phyloP scores from a whole-genome alignment of 2,888 invertebrate genomes.

The Diarsia brunnea region DNA sequence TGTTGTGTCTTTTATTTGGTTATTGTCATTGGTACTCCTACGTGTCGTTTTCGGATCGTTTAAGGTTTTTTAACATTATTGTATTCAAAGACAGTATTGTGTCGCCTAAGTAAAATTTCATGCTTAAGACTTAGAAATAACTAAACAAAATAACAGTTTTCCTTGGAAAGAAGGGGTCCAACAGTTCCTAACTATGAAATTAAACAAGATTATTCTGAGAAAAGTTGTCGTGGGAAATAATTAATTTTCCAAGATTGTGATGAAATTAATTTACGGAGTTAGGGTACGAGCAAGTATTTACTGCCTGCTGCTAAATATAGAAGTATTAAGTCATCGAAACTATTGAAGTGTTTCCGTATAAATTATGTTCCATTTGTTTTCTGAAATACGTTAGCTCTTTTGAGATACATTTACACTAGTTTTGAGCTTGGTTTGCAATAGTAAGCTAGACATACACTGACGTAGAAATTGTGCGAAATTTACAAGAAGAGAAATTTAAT shows the following conservation, averaged over 20 bases:
- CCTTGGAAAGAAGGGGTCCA: background rate
- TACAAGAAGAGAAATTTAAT: background rate
- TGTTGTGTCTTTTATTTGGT: background rate
- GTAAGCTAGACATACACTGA: conserved; percentile 13
- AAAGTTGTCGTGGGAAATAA: conserved; percentile 53
- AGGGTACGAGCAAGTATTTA: conserved; percentile 41
- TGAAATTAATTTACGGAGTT: conserved; percentile 57
- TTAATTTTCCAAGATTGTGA: conserved; percentile 40
- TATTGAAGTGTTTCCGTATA: conserved; percentile 31
- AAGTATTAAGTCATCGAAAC: conserved; percentile 45
- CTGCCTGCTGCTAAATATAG: conserved; percentile 50
- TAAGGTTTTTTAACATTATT: background rate
- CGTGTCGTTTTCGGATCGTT: too few relatives aligned
- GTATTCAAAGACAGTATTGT: background rate
- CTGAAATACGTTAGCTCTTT: conserved; percentile 40
- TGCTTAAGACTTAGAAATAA: conserved; percentile 21
- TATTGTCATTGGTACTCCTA: background rate
- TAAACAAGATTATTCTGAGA: conserved; percentile 43
- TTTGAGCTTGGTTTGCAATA: conserved; percentile 27
- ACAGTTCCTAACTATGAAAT: conserved; percentile 30
- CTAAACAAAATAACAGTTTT: conserved; percentile 19
- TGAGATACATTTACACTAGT: conserved; percentile 18
- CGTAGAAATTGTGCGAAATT: background rate
- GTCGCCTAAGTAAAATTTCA: background rate
- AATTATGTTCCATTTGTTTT: conserved; percentile 36